These are phyloP conservation scores for Solea solea DNA, from an alignment of 2,113 vertebrate species.

Conservation along the genomic window DNA sequence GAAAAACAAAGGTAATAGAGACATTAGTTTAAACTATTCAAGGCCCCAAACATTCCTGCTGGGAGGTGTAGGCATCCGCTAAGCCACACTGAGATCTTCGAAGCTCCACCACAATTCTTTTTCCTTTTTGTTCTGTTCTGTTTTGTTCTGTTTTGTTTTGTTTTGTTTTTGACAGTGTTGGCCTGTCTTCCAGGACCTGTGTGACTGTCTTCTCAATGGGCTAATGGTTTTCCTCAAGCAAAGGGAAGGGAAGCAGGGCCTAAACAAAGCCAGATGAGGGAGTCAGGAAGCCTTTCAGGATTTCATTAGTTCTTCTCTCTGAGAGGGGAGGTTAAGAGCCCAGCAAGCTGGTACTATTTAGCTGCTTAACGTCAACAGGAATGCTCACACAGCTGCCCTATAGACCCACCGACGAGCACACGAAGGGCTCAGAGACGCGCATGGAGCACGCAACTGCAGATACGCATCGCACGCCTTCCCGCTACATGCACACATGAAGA, in stretches of 20 bases:
- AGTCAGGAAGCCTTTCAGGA: constrained; percentile 86
- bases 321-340: constrained; percentile 81
- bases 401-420: constrained; percentile 55
- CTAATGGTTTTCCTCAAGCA: constrained; percentile 83
- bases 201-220: constrained; percentile 78
- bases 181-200: constrained; percentile 49
- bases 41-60: not conserved
- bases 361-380: constrained; percentile 84
- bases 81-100: constrained; percentile 14
- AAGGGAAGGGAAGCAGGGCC: constrained; percentile 63
- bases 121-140: not conserved
- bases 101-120: constrained; percentile 11
- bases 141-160: too few species aligned
- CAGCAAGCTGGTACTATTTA: constrained; percentile 86
- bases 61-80: not conserved
- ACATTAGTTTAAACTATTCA: not conserved
- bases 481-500: constrained; percentile 12
- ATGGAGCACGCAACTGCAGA: constrained; percentile 28
- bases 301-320: constrained; percentile 83
- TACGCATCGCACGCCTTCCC: not conserved
- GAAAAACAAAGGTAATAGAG: not conserved
- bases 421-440: constrained; percentile 22
- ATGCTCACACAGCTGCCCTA: constrained; percentile 79
- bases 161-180: constrained; percentile 26
- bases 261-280: constrained; percentile 85